Evolutionary conservation across 2,113 vertebrate species (phyloP), one percentile per base, ranked within the genome.

Genomic region (Oxyura jamaicensis): DNA sequence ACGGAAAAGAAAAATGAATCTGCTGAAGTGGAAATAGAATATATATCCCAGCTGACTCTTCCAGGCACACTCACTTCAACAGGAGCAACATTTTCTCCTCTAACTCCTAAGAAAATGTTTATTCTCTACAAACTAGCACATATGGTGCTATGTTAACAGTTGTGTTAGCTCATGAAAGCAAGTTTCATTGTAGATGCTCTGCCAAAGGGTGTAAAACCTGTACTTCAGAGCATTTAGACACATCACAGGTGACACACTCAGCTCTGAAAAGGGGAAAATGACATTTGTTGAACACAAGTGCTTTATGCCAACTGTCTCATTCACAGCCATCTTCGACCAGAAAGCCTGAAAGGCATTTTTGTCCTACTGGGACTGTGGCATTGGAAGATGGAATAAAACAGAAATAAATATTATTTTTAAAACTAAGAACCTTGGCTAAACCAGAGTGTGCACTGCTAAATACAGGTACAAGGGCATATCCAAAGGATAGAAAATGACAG

Each of bases 231-330:
- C n/a, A 87, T 77, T 80, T 72, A 87, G 50, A 36, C n/a, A 79
- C 22, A 66, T 67, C 79, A 86, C 67, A 94, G 85, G 90, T 95
- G 81, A 92, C 78, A 82, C 44, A 62, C 13, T 95, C 88, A 78
- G 75, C 87, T 93, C 53, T 83, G 50, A 86, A 68, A 88, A 80
- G 8, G 19, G 29, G 7, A 67, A 85, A 86, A 66, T 88, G 1
- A 74, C 31, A 9, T 90, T 91, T 91, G 11, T 46, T 93, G 36
- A 71, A 52, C 75, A 74, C 26, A 39, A 88, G 20, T 19, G 67
- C 22, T 76, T 90, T 6, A 76, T 41, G n/a, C 41, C 75, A 90
- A 81, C 20, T 67, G 52, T 26, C 80, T 91, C 17, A 9, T 81
- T 91, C 50, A 67, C 22, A 46, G 28, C 5, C 41, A 77, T 75